These are phyloP conservation scores for Brachionus asplanchnoidis DNA, from an alignment of 1,140 invertebrate species.

Conservation along the genomic window DNA sequence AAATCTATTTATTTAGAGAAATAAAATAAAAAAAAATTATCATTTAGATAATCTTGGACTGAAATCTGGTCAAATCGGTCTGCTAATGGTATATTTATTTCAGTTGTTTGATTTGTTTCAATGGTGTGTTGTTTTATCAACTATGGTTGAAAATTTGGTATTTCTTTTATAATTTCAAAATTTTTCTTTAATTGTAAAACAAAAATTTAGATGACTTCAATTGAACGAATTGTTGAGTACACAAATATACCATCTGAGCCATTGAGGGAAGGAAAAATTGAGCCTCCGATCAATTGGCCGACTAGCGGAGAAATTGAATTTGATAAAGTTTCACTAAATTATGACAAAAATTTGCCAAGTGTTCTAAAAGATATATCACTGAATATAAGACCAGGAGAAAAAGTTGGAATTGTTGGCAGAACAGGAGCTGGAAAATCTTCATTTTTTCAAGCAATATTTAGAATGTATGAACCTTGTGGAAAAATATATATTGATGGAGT, in stretches of 20 bases:
- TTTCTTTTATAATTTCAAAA: conserved; percentile 68
- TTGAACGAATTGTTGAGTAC: conserved; percentile 39
- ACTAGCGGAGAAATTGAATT: conserved; percentile 18
- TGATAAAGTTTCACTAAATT: conserved; percentile 32
- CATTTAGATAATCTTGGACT: background rate
- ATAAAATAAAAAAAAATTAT: background rate
- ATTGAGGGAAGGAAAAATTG: conserved; percentile 45
- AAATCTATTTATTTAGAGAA: background rate
- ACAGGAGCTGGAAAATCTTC: conserved; percentile 86
- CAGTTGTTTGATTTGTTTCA: conserved; percentile 40
- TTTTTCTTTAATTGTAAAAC: conserved; percentile 29
- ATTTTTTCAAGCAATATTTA: conserved; percentile 61
- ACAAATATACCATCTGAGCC: conserved; percentile 2
- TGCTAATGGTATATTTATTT: conserved; percentile 34
- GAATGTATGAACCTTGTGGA: conserved; percentile 59
- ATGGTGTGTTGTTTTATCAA: conserved; percentile 32
- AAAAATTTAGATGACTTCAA: conserved; percentile 47
- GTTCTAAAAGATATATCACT: conserved; percentile 17
- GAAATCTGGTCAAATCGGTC: conserved; percentile 28
- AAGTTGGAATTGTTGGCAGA: conserved; percentile 72
- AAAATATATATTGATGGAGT: conserved; percentile 66
- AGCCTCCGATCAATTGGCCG: conserved; percentile 34
- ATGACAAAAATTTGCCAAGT: conserved; percentile 30
- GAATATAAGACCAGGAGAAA: conserved; percentile 1
- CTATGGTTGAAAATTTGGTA: conserved; percentile 28